These are phyloP conservation scores for Pogonomyrmex californicus DNA, from an alignment of 1,140 invertebrate species.

Conservation along the genomic window DNA sequence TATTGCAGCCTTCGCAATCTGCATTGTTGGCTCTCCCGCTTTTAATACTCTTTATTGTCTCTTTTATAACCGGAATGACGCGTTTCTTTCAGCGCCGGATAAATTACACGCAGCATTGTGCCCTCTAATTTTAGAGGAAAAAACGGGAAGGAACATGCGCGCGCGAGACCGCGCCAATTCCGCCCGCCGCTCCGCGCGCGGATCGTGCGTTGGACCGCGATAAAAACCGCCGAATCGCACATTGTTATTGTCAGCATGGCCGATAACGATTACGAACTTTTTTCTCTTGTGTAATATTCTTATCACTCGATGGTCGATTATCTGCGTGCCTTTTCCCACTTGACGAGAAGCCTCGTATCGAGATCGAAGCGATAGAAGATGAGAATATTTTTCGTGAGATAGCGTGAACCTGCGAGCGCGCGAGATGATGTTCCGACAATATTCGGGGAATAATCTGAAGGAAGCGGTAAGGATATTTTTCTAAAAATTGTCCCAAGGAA, in stretches of 20 bases:
- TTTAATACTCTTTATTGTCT: constrained; percentile 80
- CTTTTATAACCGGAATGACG: constrained; percentile 79
- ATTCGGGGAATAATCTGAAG: neutral
- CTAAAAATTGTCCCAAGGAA: neutral
- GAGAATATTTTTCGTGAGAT: neutral
- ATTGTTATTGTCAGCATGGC: constrained; percentile 34
- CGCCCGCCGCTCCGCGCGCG: constrained; percentile 19
- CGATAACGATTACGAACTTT: constrained; percentile 43
- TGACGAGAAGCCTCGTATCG: neutral
- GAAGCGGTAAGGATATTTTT: neutral
- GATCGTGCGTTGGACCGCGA: constrained; percentile 1
- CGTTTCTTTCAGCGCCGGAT: constrained; percentile 78
- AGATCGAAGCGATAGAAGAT: constrained; percentile 1
- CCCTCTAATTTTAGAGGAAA: constrained; percentile 74
- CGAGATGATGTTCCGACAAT: neutral
- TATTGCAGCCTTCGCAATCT: constrained; percentile 79
- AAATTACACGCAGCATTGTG: constrained; percentile 78
- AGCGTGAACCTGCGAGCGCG: too few species aligned
- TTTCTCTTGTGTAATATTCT: constrained; percentile 7
- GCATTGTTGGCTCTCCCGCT: constrained; percentile 77
- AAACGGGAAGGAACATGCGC: constrained; percentile 57
- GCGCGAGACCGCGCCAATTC: constrained; percentile 45
- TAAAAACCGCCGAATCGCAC: constrained; percentile 44
- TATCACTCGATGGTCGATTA: constrained; percentile 2
- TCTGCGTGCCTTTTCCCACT: constrained; percentile 13